Conservation (phyloP, 2,797 vertebrate species). For the Craterocephalus amniculus region DNA sequence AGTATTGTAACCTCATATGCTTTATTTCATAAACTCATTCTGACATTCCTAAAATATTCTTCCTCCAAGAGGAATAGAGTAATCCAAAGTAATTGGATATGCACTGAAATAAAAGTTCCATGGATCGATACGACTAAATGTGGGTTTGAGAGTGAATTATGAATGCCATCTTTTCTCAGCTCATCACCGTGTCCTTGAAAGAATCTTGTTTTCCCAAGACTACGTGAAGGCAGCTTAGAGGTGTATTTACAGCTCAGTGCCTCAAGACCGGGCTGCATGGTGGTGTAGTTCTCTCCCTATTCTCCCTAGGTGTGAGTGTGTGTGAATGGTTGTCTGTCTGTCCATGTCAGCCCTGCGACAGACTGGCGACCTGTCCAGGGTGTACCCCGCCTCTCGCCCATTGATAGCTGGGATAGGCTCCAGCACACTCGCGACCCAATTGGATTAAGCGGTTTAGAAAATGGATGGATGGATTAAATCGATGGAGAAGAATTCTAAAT, state of each 20-base stretch:
- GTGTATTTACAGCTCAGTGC: constrained; percentile 3
- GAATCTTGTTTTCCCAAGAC: constrained; percentile 12
- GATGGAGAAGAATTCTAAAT: not conserved
- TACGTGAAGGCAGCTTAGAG: constrained; percentile 10
- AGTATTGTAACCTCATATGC: not conserved
- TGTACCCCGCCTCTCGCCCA: too few species aligned
- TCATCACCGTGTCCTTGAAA: constrained; percentile 31
- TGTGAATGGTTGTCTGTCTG: too few species aligned
- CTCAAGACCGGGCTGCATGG: too few species aligned
- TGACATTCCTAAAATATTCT: not conserved
- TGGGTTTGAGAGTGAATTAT: constrained; percentile 18
- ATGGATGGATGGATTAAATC: too few species aligned
- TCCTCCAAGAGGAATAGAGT: not conserved
- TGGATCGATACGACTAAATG: constrained; percentile 9
- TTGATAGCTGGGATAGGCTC: too few species aligned
- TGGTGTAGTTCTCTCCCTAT: too few species aligned
- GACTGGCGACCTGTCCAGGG: too few species aligned
- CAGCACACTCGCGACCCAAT: too few species aligned
- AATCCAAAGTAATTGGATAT: not conserved
- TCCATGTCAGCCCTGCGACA: too few species aligned
- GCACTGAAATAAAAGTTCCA: constrained; percentile 18
- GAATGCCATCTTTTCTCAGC: constrained; percentile 10
- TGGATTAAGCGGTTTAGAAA: too few species aligned
- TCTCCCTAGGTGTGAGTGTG: too few species aligned
- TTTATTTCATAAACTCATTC: not conserved